Base-by-base conservation (phyloP, 2,113 vertebrate species). In the Mesocricetus auratus region DNA sequence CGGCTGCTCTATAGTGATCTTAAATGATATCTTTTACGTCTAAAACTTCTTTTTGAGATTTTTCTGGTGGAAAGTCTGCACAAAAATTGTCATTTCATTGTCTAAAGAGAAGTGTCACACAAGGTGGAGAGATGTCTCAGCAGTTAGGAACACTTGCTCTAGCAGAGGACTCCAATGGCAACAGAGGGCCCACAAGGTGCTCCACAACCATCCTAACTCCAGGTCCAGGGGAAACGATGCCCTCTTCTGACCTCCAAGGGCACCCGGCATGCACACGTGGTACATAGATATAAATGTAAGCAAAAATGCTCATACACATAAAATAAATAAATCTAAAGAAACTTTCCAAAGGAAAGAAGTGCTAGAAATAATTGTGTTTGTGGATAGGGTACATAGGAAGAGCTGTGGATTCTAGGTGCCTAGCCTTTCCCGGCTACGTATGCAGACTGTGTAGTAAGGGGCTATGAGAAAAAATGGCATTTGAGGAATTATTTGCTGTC, bases 31-130 rank as follows among this genome's bases (percentile, higher is more conserved):
- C 47, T 47, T 47, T 47, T 47, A 47, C 8, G 8, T 47, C 47
- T 47, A 47, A 47, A 47, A 47, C 47, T 47, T 47, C 47, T 47
- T 94, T 94, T 90, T 93, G 88, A 86, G 71, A 58, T 86, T 96
- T 95, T 69, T 69, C 45, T 33, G 15, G 83, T 45, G 53, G 16
- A 64, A 60, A 90, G 78, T 33, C 1, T 45, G 29, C 39, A 73
- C n/a, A 90, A 16, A 17, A 73, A 81, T 88, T 91, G 26, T 56
- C 62, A 47, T 86, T 79, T 93, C 42, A 75, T 47, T 19, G 86
- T 39, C 29, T 50, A 60, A 73, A 92, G 68, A 66, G 89, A 69
- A 69, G 13, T 16, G 33, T 5, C 66, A 69, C 66, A 69, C 31
- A 36, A 69, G 66, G 15, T 36, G 66, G 66, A 69, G 66, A 69